These are phyloP conservation scores for Cecropterus lyciades DNA, from an alignment of 1,140 invertebrate species.

Conservation along the genomic window DNA sequence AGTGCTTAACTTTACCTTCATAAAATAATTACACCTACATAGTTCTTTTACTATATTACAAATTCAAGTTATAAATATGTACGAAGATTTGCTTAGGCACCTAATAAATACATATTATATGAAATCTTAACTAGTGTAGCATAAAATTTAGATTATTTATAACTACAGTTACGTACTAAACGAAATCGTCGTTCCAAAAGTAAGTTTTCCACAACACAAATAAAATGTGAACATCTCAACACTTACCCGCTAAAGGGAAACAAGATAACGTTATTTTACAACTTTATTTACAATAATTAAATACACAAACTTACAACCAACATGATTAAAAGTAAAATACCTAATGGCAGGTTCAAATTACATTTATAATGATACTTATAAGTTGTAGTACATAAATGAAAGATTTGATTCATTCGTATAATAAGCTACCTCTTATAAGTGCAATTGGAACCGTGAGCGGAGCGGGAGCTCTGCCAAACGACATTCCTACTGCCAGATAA, in stretches of 20 bases:
- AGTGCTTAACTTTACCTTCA: constrained; percentile 50
- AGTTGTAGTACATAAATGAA: background rate
- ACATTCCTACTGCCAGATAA: constrained; percentile 9
- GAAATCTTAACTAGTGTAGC: constrained; percentile 37
- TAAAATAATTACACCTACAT: constrained; percentile 53
- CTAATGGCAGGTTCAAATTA: constrained; percentile 23
- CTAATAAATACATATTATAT: constrained; percentile 47
- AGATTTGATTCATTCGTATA: constrained; percentile 5
- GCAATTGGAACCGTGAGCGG: constrained; percentile 4
- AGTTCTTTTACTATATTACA: constrained; percentile 53
- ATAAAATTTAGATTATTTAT: constrained; percentile 32
- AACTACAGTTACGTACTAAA: constrained; percentile 15
- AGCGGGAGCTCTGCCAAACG: constrained; percentile 12
- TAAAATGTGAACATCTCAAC: constrained; percentile 76
- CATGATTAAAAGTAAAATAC: constrained; percentile 39
- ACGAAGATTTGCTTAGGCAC: constrained; percentile 53
- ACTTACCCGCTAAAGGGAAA: constrained; percentile 65
- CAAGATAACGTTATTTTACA: constrained; percentile 58
- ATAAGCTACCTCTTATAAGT: constrained; percentile 17
- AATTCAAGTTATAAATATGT: constrained; percentile 43
- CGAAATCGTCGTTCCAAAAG: constrained; percentile 41
- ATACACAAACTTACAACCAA: constrained; percentile 27
- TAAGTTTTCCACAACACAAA: constrained; percentile 64
- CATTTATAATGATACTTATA: constrained; percentile 13
- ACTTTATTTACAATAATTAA: constrained; percentile 58